Evolutionary conservation across 2,797 vertebrate species (phyloP), one percentile per base, ranked within the genome.

Genomic region (Pempheris klunzingeri): DNA sequence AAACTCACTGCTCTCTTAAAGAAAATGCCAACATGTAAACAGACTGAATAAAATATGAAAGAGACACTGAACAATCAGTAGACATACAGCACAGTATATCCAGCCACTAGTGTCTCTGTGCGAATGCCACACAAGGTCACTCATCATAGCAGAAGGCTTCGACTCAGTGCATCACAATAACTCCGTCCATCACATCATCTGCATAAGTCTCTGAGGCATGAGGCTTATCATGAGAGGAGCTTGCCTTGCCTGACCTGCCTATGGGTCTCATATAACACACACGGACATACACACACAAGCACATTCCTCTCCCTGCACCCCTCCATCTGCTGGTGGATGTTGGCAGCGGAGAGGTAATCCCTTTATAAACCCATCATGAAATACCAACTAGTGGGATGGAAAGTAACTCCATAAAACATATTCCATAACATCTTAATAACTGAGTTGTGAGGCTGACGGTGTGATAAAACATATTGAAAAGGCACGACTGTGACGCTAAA

Each of bases 211-310:
- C 78, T 78, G 82, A 83, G 74, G 82, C 82, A 85, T 79, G 71
- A 78, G 57, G 81, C 78, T 87, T 81, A 86, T 86, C 85, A 77
- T 77, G 75, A 83, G 64, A 74, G 41, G 71, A 73, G 60, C 57
- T 68, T 50, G 81, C 43, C 32, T 20, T 62, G 57, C 66, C 73
- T 77, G 71, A 71, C 57, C 88, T 65, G 83, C 60, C 55, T 53
- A 52, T 81, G 60, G 80, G 78, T 88, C 81, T 92, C 81, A 87
- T 83, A 82, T 89, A 44, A 87, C 82, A 83, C 74, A 81, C 28
- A 52, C 13, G 4, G 5, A 55, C 36, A 78, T 8, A 46, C 36
- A 76, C 54, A 59, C 54, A 65, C 53, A 50, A 1, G 18, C 62
- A 78, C 30, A 11, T 43, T 52, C 20, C 58, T 26, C 44, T 71